Evolutionary conservation across 2,888 invertebrate genomes (phyloP).

Genomic region (Coelopa pilipes): DNA sequence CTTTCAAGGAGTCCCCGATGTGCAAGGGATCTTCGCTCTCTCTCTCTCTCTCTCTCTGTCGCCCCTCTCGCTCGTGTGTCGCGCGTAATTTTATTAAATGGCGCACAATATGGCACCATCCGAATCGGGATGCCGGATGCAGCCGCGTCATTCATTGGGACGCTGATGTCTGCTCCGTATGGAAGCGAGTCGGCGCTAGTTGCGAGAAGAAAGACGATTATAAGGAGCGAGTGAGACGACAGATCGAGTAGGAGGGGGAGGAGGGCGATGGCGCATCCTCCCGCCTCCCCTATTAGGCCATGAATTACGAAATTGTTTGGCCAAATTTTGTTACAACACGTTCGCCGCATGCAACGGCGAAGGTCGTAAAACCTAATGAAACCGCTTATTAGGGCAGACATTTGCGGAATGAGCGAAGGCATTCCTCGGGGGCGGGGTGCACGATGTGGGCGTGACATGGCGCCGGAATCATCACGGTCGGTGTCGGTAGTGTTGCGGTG

Average conservation of each 20-base stretch:
- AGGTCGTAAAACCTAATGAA: not conserved
- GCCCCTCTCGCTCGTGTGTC: too few species aligned
- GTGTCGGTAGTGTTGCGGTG: too few species aligned
- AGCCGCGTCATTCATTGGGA: not conserved
- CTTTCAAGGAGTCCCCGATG: not conserved
- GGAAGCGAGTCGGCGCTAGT: not conserved
- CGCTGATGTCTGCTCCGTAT: not conserved
- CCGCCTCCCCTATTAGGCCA: conserved; percentile 5
- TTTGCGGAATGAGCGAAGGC: not conserved
- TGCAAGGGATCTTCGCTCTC: not conserved
- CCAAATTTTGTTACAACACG: not conserved
- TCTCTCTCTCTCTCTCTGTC: too few species aligned
- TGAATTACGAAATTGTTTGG: conserved; percentile 7
- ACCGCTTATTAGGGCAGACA: not conserved
- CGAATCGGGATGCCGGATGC: not conserved
- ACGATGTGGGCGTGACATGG: too few species aligned
- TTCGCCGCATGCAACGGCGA: not conserved
- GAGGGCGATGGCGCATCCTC: too few species aligned
- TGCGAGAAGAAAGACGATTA: not conserved
- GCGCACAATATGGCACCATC: not conserved
- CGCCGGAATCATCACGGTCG: too few species aligned
- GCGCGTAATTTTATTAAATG: not conserved
- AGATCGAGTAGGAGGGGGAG: too few species aligned
- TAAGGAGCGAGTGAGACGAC: too few species aligned
- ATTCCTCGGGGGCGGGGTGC: not conserved